Base-by-base conservation (phyloP, 2,797 vertebrate genomes). In the Danio albolineatus region DNA sequence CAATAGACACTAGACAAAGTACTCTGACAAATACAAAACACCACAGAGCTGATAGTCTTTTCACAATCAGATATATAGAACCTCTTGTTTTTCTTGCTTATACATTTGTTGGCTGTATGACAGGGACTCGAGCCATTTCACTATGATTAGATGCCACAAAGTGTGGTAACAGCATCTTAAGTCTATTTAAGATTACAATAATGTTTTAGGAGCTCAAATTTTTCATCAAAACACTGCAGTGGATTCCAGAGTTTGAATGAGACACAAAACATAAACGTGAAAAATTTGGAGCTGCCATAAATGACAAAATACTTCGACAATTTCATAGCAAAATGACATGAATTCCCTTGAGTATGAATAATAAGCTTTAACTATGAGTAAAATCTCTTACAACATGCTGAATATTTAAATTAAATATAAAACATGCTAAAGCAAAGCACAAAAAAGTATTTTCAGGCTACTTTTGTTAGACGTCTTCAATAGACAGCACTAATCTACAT, bases 211-310 rank as follows among this genome's bases (percentile, higher is more conserved):
- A 73, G 78, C 78, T 79, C 78, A 79, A 73, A 73, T 61, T 82
- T 78, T 67, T 46, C 59, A 65, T 43, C 87, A 88, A 91, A 92
- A 89, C 87, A 89, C 89, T 0, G 10, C 86, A 87, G n/a, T 2
- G 12, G 36, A 71, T 89, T 89, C 85, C 85, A 72, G 88, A 90
- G 90, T 92, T 92, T 87, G 81, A 89, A 85, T 88, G 87, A 21
- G 78, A 91, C 85, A 89, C 48, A 10, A 41, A 80, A 92, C 89
- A 87, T 76, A 85, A 41, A 82, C 53, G 10, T 81, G 76, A 91
- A 92, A 92, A 91, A 87, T 38, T 86, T 83, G 82, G 89, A 93
- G 89, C 91, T 90, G 82, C 85, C 84, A 60, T 2, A 76, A 38
- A 46, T 48, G 49, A 43, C 43, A 77, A 13, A 16, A 14, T 7